Evolutionary conservation across 2,888 invertebrate species (phyloP), one percentile per base, ranked within the genome.

Genomic region (Deilephila elpenor): DNA sequence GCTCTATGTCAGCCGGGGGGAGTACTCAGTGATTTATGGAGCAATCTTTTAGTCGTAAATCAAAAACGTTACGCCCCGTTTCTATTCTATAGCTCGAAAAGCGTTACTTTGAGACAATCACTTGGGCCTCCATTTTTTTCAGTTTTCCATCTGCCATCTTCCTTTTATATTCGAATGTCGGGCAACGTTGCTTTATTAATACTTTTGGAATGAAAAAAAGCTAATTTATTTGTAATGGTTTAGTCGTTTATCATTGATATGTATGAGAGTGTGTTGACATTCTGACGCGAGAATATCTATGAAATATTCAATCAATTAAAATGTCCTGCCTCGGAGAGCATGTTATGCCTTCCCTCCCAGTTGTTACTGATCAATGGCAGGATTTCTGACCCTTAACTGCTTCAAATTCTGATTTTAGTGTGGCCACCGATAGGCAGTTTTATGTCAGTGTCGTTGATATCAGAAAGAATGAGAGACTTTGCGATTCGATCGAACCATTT

Each of bases 31-130:
- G 93, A 93, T 93, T 93, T 93, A 93, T 88, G 90, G 86, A 76
- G 83, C 87, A 89, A 92, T 92, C 92, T 93, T 91, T 90, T 88
- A 86, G 84, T 86, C 91, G 89, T 94, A 93, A 93, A 93, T 94
- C 93, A 93, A 87, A 88, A 88, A 82, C 81, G 84, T 84, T 84
- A 81, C 83, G 80, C 82, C 82, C 79, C 76, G 75, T 77, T 82
- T 80, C 83, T 80, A 80, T 81, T 82, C 83, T 79, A 78, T 80
- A 75, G 78, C 75, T 75, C 70, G 74, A 75, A 82, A 82, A 78
- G 77, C 81, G 83, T 78, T 82, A 84, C 84, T 88, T 83, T 84
- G 82, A 84, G 88, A 89, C 87, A 88, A 88, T 84, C 80, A 82
- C 62, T 73, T 44, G 72, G 72, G 19, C 64, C 25, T 25, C 25